Evolutionary conservation across 2,888 invertebrate species (phyloP), one percentile per base, ranked within the genome.

Genomic region (Crioceris asparagi): DNA sequence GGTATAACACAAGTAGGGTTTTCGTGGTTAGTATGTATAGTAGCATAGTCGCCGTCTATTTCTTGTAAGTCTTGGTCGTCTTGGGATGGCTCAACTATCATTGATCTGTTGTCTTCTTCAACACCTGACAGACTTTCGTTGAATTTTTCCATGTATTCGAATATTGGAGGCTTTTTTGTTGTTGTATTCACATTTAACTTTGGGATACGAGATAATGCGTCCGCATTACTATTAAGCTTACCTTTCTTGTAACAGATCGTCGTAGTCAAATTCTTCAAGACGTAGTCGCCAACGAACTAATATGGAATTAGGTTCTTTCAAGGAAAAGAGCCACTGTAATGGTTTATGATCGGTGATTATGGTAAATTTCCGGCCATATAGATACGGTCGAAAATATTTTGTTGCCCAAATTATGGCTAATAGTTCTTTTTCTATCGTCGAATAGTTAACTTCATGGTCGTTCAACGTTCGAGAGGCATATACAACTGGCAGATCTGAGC

Each of bases 321-420:
- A 27, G 0, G 45, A 52, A 48, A 60, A 54, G 0, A 64, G 33
- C 56, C 59, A 64, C 3, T 45, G 48, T 3, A 64, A 35, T 1
- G 60, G 59, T 34, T 54, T 47, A 38, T 65, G 64, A 35, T 66
- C 64, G 1, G 61, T 64, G 3, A 57, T 51, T 0, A 65, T 60
- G 0, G 39, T 52, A 21, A 66, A 64, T 36, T 52, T 48, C 17
- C 45, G 47, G 6, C 54, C 56, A 26, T 47, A 51, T 6, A 57
- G 23, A 38, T 56, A 56, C 3, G 51, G 49, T 30, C 52, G 32
- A 35, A 54, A 57, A 35, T 53, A 41, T 36, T 52, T 48, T 2
- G 39, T 36, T 1, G 51, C 51, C 46, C 50, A 55, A 5, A 54
- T 42, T 3, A 56, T 43, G 1, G 50, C 52, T 14, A 55, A 29